Percentiles rank a stretch among this genome's conserved stretches.
Evolutionary conservation across 2,113 vertebrate species (phyloP).

Genomic region (Ctenodactylus gundi): DNA sequence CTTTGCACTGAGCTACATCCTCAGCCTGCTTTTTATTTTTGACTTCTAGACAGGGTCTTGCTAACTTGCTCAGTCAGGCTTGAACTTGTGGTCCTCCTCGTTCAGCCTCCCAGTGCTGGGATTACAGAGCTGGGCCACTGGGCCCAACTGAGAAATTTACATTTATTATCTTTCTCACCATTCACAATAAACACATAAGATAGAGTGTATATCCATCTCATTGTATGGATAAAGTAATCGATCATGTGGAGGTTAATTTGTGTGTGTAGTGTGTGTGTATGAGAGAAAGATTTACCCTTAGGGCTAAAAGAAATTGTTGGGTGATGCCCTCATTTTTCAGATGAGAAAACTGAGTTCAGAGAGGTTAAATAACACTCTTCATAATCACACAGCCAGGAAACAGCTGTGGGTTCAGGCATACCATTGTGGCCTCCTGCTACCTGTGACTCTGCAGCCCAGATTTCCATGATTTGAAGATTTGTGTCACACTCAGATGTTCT

Average conservation of each 20-base stretch:
- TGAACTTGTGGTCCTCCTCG: no score
- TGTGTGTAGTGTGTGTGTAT: neutral
- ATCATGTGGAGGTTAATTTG: neutral
- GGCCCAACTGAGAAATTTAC: no score
- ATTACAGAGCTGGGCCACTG: no score
- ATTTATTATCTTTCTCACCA: neutral
- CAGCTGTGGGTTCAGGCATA: neutral
- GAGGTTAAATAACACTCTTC: neutral
- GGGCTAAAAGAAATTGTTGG: neutral
- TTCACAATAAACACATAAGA: neutral
- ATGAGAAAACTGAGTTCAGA: slow-evolving; percentile 15
- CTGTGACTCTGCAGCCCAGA: neutral
- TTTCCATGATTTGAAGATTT: slow-evolving; percentile 2
- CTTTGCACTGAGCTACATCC: no score
- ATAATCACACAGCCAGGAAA: neutral
- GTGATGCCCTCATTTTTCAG: neutral
- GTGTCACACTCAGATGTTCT: neutral
- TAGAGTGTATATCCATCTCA: neutral
- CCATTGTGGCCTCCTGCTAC: neutral
- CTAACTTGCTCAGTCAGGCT: no score
- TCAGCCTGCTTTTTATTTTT: no score
- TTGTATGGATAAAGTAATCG: slow-evolving; percentile 1
- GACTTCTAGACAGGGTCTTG: no score
- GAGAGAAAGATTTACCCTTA: neutral
- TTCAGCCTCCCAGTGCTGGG: no score